Base-by-base conservation (phyloP, 2,113 vertebrate species). In the Triplophysa rosa region DNA sequence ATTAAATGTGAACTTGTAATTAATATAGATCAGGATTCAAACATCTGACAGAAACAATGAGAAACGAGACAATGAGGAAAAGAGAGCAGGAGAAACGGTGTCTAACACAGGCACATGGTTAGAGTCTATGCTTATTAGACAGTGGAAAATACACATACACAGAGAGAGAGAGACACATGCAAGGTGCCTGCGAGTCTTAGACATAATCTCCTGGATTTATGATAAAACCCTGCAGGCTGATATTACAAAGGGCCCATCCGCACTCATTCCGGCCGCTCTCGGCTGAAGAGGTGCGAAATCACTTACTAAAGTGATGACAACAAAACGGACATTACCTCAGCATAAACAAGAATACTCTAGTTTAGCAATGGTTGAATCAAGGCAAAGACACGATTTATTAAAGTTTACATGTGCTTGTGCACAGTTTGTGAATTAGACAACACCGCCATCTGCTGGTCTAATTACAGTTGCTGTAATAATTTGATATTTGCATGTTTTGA, bases 141-240 rank as follows among this genome's bases (percentile, higher is more conserved):
- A 24, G 76, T 58, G 10, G 42, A 29, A 67, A 33, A 65, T 61
- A 80, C 19, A 54, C 23, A 17, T 16, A 77, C 70, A 80, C 47
- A 82, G 17, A 47, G 67, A 58, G 26, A 58, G 10, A 67, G 21
- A 78, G 42, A 82, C 37, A 59, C 59, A 67, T 63, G 37, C 83
- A 71, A 87, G 93, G 91, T 93, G 92, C 92, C 93, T 90, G 80
- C 1, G 80, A 87, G 92, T 94, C 92, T 92, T 87, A 72, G 80
- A 88, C 84, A 86, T 91, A 92, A 87, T 86, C 90, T 52, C 8
- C 12, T 59, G 85, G 89, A 88, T 91, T 91, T 91, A 86, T 82
- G 80, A 79, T 86, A 88, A 89, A 89, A 89, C 88, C 73, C 78
- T 49, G 65, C 40, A 83, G 86, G 89, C 83, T 88, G 87, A 87